A percentile compares a stretch with the other conserved stretches of the same genome.
These are phyloP conservation scores for Hydrolagus colliei DNA, from an alignment of 2,797 vertebrate genomes.

Conservation along the genomic window DNA sequence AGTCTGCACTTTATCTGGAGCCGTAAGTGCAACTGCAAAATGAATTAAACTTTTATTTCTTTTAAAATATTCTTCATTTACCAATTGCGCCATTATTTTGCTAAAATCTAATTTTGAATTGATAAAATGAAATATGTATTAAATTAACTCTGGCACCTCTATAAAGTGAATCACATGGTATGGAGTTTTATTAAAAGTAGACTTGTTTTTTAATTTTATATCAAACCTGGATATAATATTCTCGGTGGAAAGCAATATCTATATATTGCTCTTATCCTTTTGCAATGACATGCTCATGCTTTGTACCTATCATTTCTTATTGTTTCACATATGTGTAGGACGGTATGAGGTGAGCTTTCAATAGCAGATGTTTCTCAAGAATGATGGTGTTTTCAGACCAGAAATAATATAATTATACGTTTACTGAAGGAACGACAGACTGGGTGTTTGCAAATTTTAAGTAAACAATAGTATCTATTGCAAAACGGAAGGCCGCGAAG, in stretches of 20 bases:
- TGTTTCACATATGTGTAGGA: background rate
- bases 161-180: background rate
- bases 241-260: background rate
- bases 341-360: constrained; percentile 9
- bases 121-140: no score
- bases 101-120: no score
- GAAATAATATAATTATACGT: constrained; percentile 14
- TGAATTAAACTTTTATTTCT: background rate
- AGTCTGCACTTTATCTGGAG: background rate
- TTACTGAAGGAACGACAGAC: background rate
- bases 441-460: background rate
- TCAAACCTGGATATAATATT: background rate
- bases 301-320: background rate
- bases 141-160: no score
- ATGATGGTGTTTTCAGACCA: background rate
- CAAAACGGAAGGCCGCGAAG: background rate
- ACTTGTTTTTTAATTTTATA: background rate
- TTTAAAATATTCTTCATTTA: no score
- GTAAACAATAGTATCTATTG: background rate
- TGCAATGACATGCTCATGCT: background rate
- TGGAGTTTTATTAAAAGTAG: background rate
- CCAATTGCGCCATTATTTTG: no score
- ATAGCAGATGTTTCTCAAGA: constrained; percentile 17
- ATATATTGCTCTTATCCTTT: background rate
- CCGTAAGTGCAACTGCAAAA: background rate